Base-by-base conservation (phyloP, 2,888 invertebrate genomes). In the Electrophaes corylata region DNA sequence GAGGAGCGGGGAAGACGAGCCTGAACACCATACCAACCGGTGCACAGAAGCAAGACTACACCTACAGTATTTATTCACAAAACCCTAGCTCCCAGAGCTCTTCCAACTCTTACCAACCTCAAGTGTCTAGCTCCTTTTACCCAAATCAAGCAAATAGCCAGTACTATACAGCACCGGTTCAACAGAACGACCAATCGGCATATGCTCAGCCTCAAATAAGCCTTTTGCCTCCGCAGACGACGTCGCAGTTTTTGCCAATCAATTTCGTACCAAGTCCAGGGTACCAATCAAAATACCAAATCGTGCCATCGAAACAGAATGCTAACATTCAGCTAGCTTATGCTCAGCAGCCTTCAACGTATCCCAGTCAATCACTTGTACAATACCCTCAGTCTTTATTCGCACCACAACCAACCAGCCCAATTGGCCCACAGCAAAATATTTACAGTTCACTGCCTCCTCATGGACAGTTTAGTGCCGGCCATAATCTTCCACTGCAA, bases 41-140 rank as follows among this genome's bases (percentile, higher is more conserved):
- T 39, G 83, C 84, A 4, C 92, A 91, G 68, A 92, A 92, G 49
- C 84, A 83, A 18, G 92, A 92, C n/a, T 87, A 88, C 55, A 84
- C 86, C 0, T 92, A 90, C 67, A 86, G 79, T 57, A 81, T 88
- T 63, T 91, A 89, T 60, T 65, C 82, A 1, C 87, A 87, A 65
- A 86, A 69, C 44, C 79, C 82, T 0, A 78, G 69, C 55, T 65
- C 75, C 1, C 83, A 81, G 43, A 75, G 63, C 31, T 68, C 73
- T 11, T 69, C 77, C 0, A 77, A 67, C 46, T 69, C 78, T 1
- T 88, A 90, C 57, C 87, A 86, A 62, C 69, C 74, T 10, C 85
- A 84, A 79, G 71, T 78, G 1, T 73, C 87, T 1, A 89, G 79
- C 62, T 85, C 89, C 0, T 91, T 90, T 62, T 89, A 91, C 57